phyloP scores from a whole-genome alignment of 2,888 invertebrate species.

The Tyria jacobaeae region DNA sequence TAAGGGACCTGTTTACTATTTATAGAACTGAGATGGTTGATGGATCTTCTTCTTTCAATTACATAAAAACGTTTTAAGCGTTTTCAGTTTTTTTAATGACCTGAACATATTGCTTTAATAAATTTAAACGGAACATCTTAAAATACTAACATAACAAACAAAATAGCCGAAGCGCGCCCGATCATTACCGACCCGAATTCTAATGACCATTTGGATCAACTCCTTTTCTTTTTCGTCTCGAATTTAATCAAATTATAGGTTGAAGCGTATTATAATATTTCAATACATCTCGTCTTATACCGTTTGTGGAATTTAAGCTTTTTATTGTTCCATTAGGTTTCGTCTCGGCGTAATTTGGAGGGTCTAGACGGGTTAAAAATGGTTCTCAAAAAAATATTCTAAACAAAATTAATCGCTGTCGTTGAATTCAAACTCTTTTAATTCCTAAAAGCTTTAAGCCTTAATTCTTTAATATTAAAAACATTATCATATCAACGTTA shows the following conservation, averaged over 20 bases:
- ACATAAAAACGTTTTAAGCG: neutral
- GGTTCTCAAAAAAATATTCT: constrained; percentile 36
- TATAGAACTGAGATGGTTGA: neutral
- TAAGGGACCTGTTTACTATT: neutral
- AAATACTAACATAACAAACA: constrained; percentile 77
- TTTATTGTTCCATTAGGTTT: constrained; percentile 81
- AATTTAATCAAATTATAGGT: constrained; percentile 87
- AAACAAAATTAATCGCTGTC: constrained; percentile 57
- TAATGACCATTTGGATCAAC: constrained; percentile 81
- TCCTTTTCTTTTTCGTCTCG: constrained; percentile 79
- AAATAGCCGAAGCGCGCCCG: constrained; percentile 72
- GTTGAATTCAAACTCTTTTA: constrained; percentile 42
- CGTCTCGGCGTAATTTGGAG: constrained; percentile 75
- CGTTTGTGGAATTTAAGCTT: constrained; percentile 83
- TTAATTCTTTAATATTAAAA: neutral
- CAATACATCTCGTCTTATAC: constrained; percentile 80
- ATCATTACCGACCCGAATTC: constrained; percentile 84
- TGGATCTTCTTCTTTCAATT: too few species aligned
- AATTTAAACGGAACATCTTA: constrained; percentile 65
- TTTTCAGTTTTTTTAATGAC: constrained; percentile 9
- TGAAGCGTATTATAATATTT: constrained; percentile 84
- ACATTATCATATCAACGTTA: neutral
- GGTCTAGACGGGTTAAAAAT: constrained; percentile 78
- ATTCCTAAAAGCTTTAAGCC: constrained; percentile 24
- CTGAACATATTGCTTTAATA: constrained; percentile 61